A percentile compares a stretch with the other conserved stretches of the same genome.
Evolutionary conservation across 2,888 invertebrate genomes (phyloP).

Genomic region (Drosophila ustulata): DNA sequence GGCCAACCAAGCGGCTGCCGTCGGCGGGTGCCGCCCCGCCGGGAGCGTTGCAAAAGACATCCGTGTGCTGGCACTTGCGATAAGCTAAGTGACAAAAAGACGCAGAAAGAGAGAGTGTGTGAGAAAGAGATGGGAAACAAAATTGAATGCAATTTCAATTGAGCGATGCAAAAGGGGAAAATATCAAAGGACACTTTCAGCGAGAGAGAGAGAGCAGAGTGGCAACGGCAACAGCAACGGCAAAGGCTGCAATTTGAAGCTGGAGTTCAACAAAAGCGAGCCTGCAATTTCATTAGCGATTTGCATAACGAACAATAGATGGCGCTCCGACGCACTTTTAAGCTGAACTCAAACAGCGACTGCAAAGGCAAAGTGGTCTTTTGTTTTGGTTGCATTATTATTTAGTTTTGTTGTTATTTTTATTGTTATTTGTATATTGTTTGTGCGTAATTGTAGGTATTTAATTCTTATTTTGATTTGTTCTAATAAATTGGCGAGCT

Average conservation of each 20-base stretch:
- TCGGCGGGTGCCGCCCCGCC: constrained; percentile 86
- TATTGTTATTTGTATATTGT: too few species aligned
- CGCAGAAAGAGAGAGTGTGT: background rate
- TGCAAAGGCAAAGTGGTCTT: too few species aligned
- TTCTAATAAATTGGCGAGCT: too few species aligned
- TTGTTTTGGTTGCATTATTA: too few species aligned
- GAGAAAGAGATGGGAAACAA: constrained; percentile 6
- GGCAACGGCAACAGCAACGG: background rate
- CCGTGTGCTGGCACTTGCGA: constrained; percentile 93
- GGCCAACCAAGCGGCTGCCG: constrained; percentile 87
- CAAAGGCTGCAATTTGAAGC: background rate
- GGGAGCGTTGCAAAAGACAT: constrained; percentile 93
- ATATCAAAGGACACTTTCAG: background rate
- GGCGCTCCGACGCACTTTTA: too few species aligned
- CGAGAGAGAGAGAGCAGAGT: background rate
- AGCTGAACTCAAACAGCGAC: too few species aligned
- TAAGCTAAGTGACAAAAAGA: constrained; percentile 87
- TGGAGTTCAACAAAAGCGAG: background rate
- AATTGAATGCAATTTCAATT: background rate
- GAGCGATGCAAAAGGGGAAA: background rate
- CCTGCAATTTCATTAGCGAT: background rate
- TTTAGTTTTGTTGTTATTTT: too few species aligned
- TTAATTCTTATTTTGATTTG: too few species aligned
- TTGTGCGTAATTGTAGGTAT: too few species aligned
- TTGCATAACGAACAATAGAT: too few species aligned